Percentiles rank a stretch among this genome's conserved stretches.
phyloP scores from a whole-genome alignment of 1,140 invertebrate genomes.

The Euschistus heros region DNA sequence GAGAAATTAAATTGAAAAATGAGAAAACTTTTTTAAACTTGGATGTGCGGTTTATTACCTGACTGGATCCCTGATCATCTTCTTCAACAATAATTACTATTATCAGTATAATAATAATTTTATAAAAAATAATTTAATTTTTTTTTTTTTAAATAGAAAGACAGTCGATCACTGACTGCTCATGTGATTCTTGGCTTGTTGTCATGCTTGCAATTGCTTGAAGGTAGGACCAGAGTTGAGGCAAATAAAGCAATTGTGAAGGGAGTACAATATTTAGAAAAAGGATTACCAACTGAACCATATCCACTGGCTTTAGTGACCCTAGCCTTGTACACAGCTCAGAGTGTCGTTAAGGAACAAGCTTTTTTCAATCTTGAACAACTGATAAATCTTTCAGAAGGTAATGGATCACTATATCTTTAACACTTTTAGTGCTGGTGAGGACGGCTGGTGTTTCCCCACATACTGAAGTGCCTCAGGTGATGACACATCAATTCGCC shows the following conservation, averaged over 20 bases:
- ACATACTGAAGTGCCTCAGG: too few species aligned
- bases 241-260: conserved; percentile 17
- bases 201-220: conserved; percentile 28
- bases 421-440: too few species aligned
- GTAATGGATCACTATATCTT: too few species aligned
- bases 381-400: background rate
- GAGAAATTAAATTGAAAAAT: too few species aligned
- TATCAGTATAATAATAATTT: background rate
- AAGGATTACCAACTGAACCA: conserved; percentile 35
- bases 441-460: too few species aligned
- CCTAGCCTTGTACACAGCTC: background rate
- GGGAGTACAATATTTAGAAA: conserved; percentile 36
- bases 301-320: conserved; percentile 39
- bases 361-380: conserved; percentile 32
- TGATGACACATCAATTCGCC: too few species aligned
- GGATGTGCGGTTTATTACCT: too few species aligned
- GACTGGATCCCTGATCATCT: too few species aligned
- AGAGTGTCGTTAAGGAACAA: conserved; percentile 36
- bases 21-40: too few species aligned
- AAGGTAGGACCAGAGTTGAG: conserved; percentile 21
- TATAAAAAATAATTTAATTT: conserved; percentile 2
- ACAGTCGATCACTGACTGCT: conserved; percentile 38
- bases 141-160: conserved; percentile 15
- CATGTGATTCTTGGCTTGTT: conserved; percentile 41
- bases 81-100: background rate